Evolutionary conservation across 2,113 vertebrate species (phyloP).

Genomic region (Platysteira castanea): DNA sequence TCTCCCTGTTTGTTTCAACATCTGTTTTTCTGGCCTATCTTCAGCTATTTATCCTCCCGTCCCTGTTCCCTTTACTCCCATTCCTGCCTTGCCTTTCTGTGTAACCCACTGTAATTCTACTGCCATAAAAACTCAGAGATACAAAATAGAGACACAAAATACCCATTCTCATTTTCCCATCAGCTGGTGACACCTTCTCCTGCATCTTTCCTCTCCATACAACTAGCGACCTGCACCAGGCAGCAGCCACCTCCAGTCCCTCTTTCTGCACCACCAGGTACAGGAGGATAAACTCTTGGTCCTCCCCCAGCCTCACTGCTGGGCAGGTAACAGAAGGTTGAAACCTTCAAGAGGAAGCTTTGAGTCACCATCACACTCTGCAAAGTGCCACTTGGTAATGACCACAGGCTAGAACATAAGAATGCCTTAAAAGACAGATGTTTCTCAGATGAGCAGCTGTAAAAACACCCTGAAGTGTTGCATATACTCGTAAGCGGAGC

Average conservation of each 20-base stretch:
- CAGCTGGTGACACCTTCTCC: background rate
- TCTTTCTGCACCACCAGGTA: background rate
- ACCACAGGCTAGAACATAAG: background rate
- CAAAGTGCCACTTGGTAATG: background rate
- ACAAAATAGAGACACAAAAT: background rate
- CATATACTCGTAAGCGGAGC: background rate
- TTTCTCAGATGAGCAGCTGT: background rate
- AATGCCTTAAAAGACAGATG: background rate
- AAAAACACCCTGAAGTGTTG: background rate
- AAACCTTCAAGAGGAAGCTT: background rate
- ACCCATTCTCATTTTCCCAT: background rate
- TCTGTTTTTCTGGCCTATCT: background rate
- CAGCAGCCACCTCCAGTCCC: background rate
- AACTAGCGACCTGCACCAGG: background rate
- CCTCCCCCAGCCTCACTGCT: background rate
- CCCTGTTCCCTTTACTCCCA: background rate
- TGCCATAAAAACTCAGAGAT: background rate
- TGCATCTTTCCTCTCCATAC: background rate
- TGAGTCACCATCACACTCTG: background rate
- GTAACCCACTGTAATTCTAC: background rate
- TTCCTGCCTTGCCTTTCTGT: background rate
- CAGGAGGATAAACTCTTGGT: background rate
- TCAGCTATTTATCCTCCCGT: background rate
- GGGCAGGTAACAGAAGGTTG: background rate
- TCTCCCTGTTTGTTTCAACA: background rate